Base-by-base conservation (phyloP, 2,113 vertebrate genomes). In the Python bivittatus region DNA sequence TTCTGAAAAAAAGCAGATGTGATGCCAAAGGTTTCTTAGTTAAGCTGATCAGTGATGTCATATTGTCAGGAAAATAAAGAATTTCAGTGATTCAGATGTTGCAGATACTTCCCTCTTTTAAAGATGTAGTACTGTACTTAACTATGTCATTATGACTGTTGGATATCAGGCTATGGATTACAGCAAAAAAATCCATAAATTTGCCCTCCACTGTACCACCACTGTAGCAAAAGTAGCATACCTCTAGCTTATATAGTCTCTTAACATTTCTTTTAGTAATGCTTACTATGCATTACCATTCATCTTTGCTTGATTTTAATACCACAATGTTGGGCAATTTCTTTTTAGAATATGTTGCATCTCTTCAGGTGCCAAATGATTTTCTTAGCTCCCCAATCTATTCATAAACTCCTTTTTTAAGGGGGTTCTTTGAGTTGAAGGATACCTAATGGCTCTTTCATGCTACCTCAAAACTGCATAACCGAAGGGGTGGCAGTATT, bases 1-100 rank as follows among this genome's bases (percentile, higher is more conserved):
- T 96, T 96, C 95, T 94, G 95, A 95, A 96, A 96, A n/a, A 68
- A 97, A 97, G 96, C 95, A 94, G 90, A 92, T 95, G 94, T 91
- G 94, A 95, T 96, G 95, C 95, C 94, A 97, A 92, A 84, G 91
- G 95, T 53, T 95, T 94, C 94, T 96, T 95, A 96, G 94, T 93
- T 94, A 94, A 93, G 93, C 92, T 96, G 95, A 96, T 96, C 88
- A 0, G 95, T 96, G 96, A 94, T 97, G 96, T 97, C 95, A 94
- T 96, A 93, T 93, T 95, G 93, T 92, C 93, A 96, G 93, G 95
- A 96, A 91, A 91, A 88, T 96, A 90, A 94, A 90, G 89, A 88
- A 94, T 92, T 95, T 96, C 97, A 97, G 90, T 94, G 93, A 87
- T 95, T 95, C 95, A 95, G 92, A 95, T 95, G 97, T 95, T 96